A percentile compares a stretch with the other conserved stretches of the same genome.
Evolutionary conservation across 2,113 vertebrate genomes (phyloP).

Genomic region (Amia ocellicauda): DNA sequence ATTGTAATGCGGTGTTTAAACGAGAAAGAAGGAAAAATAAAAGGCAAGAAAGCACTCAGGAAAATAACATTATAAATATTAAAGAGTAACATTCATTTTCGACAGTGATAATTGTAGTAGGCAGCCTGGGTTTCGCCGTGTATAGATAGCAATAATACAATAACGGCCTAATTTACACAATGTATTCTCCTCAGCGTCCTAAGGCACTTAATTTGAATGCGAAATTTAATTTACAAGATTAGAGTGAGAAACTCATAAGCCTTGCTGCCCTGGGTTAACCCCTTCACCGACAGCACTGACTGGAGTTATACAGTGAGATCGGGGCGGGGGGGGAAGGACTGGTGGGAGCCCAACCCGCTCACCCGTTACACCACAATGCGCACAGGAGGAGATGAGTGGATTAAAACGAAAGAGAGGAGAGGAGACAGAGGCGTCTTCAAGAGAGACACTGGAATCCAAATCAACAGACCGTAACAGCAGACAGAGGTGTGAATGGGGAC

Average conservation of each 20-base stretch:
- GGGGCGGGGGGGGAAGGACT: background rate
- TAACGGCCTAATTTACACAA: constrained; percentile 10
- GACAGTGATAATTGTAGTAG: background rate
- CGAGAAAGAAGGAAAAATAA: background rate
- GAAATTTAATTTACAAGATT: constrained; percentile 3
- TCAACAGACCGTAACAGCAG: too few species aligned
- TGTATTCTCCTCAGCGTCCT: background rate
- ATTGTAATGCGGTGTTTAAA: background rate
- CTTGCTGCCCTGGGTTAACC: background rate
- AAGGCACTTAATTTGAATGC: constrained; percentile 1
- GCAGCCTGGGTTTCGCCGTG: background rate
- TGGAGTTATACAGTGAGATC: background rate
- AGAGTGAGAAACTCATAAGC: background rate
- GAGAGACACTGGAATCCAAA: too few species aligned
- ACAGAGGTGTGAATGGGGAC: too few species aligned
- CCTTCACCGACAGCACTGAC: background rate
- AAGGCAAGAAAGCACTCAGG: background rate
- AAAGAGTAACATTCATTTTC: constrained; percentile 11
- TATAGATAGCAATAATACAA: background rate
- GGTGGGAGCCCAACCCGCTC: too few species aligned
- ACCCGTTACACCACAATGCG: too few species aligned
- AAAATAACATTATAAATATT: constrained; percentile 16
- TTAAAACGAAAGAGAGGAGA: too few species aligned
- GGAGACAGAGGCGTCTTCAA: too few species aligned
- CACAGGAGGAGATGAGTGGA: too few species aligned